Base-by-base conservation (phyloP, 2,113 vertebrate species). In the Hyaena hyaena region DNA sequence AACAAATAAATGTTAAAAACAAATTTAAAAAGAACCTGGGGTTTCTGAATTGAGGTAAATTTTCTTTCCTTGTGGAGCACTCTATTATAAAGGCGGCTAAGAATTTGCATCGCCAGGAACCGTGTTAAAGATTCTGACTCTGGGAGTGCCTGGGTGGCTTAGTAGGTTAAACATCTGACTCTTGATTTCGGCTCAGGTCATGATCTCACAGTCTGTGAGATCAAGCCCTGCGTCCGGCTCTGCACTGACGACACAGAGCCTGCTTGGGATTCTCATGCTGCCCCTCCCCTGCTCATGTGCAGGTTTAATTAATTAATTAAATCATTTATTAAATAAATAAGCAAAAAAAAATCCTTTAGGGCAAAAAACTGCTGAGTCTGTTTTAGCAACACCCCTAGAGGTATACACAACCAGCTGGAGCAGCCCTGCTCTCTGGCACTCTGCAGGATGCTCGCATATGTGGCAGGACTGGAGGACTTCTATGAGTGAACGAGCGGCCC, bases 401-500 rank as follows among this genome's bases (percentile, higher is more conserved):
- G 50, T 1, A 3, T 0, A 17, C 7, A 65, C 26, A 50, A 35
- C 53, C 10, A 7, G 17, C 31, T 0, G 1, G 69, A 31, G 63
- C 66, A 65, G 50, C 23, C 55, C 19, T 2, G 19, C 33, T 93
- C 35, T 45, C 50, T 1, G 6, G 39, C 10, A 15, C 24, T 1
- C 6, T n/a, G 77, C 11, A 24, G 90, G 84, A 63, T 1, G 10
- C 8, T 0, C 35, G n/a, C 10, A 35, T 6, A 33, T 0, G 2
- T 10, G 50, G 28, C 2, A 61, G 50, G 17, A 28, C 26, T 0
- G 0, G 48, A 24, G 50, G 88, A 77, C 43, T 86, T 80, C 89
- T 31, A 4, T 26, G 85, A 7, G 19, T 1, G 55, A 71, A 45
- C 0, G 1, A 81, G 63, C 12, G 10, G 48, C 48, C 5, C 19